Base-by-base conservation (phyloP, 2,888 invertebrate species). In the Lepidochrysops patricia region DNA sequence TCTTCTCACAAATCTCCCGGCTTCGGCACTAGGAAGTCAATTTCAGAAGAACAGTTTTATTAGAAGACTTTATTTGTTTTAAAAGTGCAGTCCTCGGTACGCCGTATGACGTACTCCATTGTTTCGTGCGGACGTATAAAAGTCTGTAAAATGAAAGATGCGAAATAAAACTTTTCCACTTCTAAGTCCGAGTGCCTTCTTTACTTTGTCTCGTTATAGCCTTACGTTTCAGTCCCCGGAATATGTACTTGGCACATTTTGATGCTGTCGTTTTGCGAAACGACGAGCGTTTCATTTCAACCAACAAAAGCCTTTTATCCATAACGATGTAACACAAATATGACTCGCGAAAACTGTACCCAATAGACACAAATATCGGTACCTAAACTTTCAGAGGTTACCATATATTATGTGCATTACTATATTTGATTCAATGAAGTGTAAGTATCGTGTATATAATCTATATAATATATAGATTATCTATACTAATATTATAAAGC, bases 21-120 rank as follows among this genome's bases (percentile, higher is more conserved):
- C 49, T 57, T 54, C 49, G 26, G 37, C 32, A 27, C 58, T 35
- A 63, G 58, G 68, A 60, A 65, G 62, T 62, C 64, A 72, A 73
- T 77, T 76, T 69, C 66, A 69, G 72, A 72, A 76, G 73, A 74
- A 68, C 72, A 72, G 72, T 75, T 80, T 77, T 80, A 80, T 79
- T 75, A 71, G 71, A 69, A 78, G 77, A 76, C 66, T 79, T 69
- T 68, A 63, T 64, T 62, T 61, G 73, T 75, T 75, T 73, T 73
- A 76, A 72, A 73, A 70, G 61, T 60, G 61, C 58, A 64, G 63
- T 32, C 58, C 50, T 52, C 54, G 29, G 32, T 54, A 12, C 54
- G 32, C 9, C 54, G 54, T 54, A 54, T 29, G 54, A 54, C 12
- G 52, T 59, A 26, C 52, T 50, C 37, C 52, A 52, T 59, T 59